Evolutionary conservation across 2,113 vertebrate species (phyloP).

Genomic region (Ophthalmolycus amberensis): DNA sequence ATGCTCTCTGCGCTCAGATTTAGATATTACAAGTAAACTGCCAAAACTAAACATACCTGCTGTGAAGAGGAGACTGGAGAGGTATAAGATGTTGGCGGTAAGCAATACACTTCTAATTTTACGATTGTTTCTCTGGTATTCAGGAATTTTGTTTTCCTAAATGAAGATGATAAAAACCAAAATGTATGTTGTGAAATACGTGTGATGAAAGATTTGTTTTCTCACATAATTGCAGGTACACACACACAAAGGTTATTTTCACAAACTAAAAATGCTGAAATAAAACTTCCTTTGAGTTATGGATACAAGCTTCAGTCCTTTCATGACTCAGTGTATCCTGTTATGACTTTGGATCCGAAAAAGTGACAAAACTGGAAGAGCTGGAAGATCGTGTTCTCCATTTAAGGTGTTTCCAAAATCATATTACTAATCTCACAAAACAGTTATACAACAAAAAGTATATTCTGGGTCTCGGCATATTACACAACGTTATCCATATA

Average conservation of each 20-base stretch:
- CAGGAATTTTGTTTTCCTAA: not conserved
- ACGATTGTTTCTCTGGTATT: not conserved
- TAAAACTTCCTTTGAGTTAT: constrained; percentile 8
- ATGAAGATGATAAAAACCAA: not conserved
- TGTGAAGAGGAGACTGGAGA: not conserved
- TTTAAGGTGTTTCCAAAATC: constrained; percentile 45
- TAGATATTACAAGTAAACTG: not conserved
- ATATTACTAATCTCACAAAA: constrained; percentile 43
- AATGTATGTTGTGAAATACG: not conserved
- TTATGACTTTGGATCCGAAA: constrained; percentile 10
- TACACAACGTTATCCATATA: constrained; percentile 66
- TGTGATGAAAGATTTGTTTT: not conserved
- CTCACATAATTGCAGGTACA: not conserved
- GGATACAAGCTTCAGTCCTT: not conserved
- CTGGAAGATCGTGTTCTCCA: constrained; percentile 29
- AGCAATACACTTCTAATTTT: not conserved
- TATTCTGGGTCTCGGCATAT: constrained; percentile 45
- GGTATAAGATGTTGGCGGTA: not conserved
- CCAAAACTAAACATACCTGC: not conserved
- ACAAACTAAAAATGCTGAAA: constrained; percentile 2
- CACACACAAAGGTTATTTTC: not conserved
- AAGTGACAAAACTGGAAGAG: constrained; percentile 13
- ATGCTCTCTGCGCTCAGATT: not conserved
- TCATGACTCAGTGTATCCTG: not conserved
- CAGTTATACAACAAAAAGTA: constrained; percentile 65